phyloP scores from a whole-genome alignment of 2,888 invertebrate species.

The Chouioia cunea region DNA sequence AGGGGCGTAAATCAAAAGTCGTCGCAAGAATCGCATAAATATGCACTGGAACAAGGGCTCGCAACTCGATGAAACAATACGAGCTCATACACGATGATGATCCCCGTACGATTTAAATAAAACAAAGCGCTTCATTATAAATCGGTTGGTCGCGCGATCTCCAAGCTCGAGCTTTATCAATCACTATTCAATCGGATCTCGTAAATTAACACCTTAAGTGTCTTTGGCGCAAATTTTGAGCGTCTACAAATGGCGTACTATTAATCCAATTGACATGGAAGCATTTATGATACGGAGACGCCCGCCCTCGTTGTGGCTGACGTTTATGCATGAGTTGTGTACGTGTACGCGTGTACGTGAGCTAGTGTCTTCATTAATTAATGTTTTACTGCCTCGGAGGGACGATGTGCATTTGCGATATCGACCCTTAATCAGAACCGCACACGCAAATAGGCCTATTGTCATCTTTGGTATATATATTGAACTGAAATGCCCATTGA shows the following conservation, averaged over 20 bases:
- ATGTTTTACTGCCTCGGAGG: slow-evolving; percentile 52
- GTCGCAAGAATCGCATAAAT: slow-evolving; percentile 22
- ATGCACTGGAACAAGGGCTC: neutral
- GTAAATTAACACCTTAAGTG: slow-evolving; percentile 56
- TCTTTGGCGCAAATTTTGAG: slow-evolving; percentile 50
- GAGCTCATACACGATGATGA: neutral
- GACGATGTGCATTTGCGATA: too few relatives aligned
- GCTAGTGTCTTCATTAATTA: slow-evolving; percentile 64
- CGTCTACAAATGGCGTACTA: slow-evolving; percentile 59
- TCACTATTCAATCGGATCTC: slow-evolving; percentile 42
- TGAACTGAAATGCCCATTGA: too few relatives aligned
- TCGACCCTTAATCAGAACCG: too few relatives aligned
- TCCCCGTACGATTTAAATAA: slow-evolving; percentile 13
- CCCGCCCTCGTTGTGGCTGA: slow-evolving; percentile 55
- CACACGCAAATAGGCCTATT: too few relatives aligned
- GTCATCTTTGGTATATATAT: too few relatives aligned
- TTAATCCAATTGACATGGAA: slow-evolving; percentile 63
- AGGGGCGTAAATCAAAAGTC: slow-evolving; percentile 30
- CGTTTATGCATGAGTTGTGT: slow-evolving; percentile 57
- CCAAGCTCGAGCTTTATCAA: slow-evolving; percentile 32
- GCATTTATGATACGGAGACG: slow-evolving; percentile 21
- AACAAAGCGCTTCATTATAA: slow-evolving; percentile 23
- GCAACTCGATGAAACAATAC: slow-evolving; percentile 36
- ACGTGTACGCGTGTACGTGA: slow-evolving; percentile 15
- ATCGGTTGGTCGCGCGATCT: neutral